These are phyloP conservation scores for Xiphophorus hellerii DNA, from an alignment of 2,113 vertebrate species.

Conservation along the genomic window DNA sequence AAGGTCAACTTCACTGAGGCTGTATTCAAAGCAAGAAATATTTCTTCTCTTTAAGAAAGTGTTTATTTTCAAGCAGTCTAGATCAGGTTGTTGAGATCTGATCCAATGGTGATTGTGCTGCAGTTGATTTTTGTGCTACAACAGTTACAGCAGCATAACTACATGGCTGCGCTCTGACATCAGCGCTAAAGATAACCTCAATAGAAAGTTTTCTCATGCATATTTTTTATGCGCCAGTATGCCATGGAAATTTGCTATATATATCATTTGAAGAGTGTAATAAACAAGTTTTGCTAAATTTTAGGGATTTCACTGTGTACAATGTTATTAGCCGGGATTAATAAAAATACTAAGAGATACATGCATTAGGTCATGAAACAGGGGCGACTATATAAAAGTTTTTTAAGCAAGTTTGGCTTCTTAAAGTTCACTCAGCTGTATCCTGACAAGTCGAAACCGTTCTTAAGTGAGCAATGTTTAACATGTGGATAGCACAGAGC, in stretches of 20 bases:
- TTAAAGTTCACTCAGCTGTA: slow-evolving; percentile 5
- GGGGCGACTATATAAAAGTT: background rate
- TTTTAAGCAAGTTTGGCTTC: slow-evolving; percentile 1
- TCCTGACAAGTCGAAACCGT: background rate
- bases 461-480: background rate
- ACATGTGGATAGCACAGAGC: background rate
- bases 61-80: slow-evolving; percentile 44
- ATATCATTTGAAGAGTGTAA: background rate
- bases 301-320: background rate
- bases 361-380: background rate
- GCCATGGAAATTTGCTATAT: background rate
- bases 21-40: too few relatives aligned
- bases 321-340: background rate
- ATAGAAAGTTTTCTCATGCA: slow-evolving; percentile 9
- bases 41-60: background rate
- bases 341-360: background rate
- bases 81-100: slow-evolving; percentile 9
- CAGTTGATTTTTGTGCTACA: slow-evolving; percentile 25
- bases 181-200: slow-evolving; percentile 17
- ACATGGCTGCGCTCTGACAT: slow-evolving; percentile 9
- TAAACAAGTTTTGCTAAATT: slow-evolving; percentile 15
- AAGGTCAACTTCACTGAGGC: too few relatives aligned
- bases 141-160: slow-evolving; percentile 11
- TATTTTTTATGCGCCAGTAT: background rate
- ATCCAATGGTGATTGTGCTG: slow-evolving; percentile 22